phyloP scores from a whole-genome alignment of 2,113 vertebrate species.

The Mesembrinibis cayennensis region DNA sequence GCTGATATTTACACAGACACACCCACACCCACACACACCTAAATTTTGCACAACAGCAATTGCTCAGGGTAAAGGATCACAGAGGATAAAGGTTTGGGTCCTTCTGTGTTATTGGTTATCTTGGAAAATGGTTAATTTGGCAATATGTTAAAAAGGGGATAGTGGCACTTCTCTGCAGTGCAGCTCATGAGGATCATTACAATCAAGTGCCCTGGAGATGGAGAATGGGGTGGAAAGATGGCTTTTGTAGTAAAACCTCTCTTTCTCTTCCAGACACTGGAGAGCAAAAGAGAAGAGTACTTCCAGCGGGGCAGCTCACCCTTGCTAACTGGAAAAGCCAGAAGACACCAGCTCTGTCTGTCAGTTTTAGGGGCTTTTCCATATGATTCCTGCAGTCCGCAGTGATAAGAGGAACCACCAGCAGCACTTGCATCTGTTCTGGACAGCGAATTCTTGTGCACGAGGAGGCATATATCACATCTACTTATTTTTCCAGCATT shows the following conservation, averaged over 20 bases:
- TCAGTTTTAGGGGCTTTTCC: neutral
- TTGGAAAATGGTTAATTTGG: neutral
- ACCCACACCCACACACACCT: too few species aligned
- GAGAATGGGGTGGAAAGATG: neutral
- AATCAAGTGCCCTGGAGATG: neutral
- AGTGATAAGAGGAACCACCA: neutral
- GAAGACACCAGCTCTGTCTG: neutral
- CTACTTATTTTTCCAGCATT: conserved; percentile 5
- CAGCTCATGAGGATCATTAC: too few species aligned
- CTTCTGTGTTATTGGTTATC: neutral
- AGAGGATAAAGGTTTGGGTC: neutral
- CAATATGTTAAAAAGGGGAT: neutral
- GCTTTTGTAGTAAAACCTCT: neutral
- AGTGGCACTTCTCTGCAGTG: neutral
- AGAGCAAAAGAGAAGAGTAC: neutral
- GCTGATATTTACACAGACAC: neutral
- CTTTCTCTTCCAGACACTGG: neutral
- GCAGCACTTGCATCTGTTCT: neutral
- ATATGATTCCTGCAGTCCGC: accelerated
- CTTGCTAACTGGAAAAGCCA: neutral
- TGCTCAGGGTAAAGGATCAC: neutral
- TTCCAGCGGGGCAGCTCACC: neutral
- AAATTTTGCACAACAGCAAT: neutral
- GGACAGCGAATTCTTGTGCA: neutral
- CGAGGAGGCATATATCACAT: neutral